Evolutionary conservation across 2,797 vertebrate genomes (phyloP).

Genomic region (Erpetoichthys calabaricus): DNA sequence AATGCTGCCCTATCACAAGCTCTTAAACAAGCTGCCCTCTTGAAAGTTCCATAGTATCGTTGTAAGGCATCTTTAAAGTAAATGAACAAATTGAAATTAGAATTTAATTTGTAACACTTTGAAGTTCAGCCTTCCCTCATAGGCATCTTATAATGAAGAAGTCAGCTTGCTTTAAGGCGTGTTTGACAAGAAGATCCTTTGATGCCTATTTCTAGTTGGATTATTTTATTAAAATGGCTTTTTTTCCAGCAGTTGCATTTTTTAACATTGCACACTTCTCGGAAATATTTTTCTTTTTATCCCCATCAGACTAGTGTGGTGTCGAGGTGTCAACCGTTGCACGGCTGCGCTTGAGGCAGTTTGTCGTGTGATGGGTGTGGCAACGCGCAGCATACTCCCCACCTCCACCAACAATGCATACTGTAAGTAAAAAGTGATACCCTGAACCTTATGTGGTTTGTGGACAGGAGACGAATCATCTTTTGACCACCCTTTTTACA

Average conservation of each 20-base stretch:
- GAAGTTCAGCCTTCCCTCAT: constrained; percentile 41
- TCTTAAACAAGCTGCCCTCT: constrained; percentile 1
- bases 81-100: constrained; percentile 43
- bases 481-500: constrained; percentile 46
- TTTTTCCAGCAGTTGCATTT: constrained; percentile 47
- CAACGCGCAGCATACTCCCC: too few relatives aligned
- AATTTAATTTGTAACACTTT: constrained; percentile 51
- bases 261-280: constrained; percentile 49
- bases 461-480: constrained; percentile 42
- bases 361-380: too few relatives aligned
- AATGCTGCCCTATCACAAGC: constrained; percentile 6
- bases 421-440: constrained; percentile 33
- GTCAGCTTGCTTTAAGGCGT: constrained; percentile 52
- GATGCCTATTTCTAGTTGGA: constrained; percentile 43
- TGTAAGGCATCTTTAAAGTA: constrained; percentile 36
- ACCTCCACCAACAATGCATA: not conserved
- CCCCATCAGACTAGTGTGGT: not conserved
- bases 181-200: constrained; percentile 51
- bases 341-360: too few relatives aligned
- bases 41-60: constrained; percentile 17
- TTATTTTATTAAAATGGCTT: constrained; percentile 57
- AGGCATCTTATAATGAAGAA: constrained; percentile 53
- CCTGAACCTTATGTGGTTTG: constrained; percentile 23
- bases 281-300: constrained; percentile 20
- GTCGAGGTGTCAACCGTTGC: too few relatives aligned